These are phyloP conservation scores for Anisognathus igniventris DNA, from an alignment of 2,797 vertebrate genomes.

Conservation along the genomic window DNA sequence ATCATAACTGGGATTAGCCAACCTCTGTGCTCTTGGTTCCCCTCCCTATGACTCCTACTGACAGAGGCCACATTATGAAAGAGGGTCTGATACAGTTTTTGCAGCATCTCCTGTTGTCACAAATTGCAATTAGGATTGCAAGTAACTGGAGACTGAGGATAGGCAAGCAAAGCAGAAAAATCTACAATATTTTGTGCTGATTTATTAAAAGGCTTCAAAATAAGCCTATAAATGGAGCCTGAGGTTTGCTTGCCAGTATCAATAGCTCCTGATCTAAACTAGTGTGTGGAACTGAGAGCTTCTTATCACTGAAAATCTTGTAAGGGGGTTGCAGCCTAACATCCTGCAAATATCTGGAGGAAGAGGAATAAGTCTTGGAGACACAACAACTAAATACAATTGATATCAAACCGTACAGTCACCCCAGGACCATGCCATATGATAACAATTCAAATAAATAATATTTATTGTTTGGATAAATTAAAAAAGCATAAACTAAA, in stretches of 20 bases:
- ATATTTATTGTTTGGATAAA: neutral
- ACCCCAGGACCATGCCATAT: neutral
- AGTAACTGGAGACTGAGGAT: neutral
- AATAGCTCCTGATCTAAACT: neutral
- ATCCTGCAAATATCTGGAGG: neutral
- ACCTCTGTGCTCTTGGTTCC: neutral
- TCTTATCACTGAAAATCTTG: neutral
- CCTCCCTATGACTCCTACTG: neutral
- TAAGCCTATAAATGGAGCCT: neutral
- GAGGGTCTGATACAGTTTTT: neutral
- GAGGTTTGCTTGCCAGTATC: neutral
- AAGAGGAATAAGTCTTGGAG: neutral
- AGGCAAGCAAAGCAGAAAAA: neutral
- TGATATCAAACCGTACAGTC: neutral
- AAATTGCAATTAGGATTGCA: neutral
- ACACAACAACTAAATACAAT: neutral
- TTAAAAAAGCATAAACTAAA: neutral
- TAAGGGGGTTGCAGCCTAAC: neutral
- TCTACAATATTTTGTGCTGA: fast-evolving
- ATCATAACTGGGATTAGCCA: neutral
- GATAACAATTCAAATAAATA: neutral
- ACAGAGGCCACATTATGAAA: neutral
- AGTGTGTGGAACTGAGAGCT: neutral
- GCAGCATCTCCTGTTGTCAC: neutral
- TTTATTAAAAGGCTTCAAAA: neutral